Percentiles rank a stretch among this genome's conserved stretches.
phyloP scores from a whole-genome alignment of 1,140 invertebrate genomes.

The Proctacanthus coquilletti region DNA sequence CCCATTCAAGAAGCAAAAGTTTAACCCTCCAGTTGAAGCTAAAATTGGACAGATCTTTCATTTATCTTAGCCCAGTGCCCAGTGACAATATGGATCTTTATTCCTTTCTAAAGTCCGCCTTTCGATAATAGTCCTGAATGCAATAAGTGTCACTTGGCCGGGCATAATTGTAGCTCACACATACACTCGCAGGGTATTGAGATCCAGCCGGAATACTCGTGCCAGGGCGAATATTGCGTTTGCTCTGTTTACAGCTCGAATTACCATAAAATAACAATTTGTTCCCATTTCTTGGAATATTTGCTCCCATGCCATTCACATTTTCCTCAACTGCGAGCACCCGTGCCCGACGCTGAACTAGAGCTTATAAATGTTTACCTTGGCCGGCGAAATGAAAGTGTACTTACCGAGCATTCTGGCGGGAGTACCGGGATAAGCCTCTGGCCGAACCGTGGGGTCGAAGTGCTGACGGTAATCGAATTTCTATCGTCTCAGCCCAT shows the following conservation, averaged over 20 bases:
- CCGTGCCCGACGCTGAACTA: background rate
- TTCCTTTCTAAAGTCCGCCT: too few species aligned
- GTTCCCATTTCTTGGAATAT: background rate
- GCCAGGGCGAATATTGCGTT: background rate
- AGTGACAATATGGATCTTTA: too few species aligned
- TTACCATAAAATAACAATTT: constrained; percentile 1
- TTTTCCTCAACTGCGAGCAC: background rate
- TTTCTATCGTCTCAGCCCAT: too few species aligned
- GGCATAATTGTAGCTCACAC: too few species aligned
- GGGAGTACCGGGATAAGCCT: background rate
- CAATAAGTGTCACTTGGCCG: too few species aligned
- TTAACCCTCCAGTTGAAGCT: too few species aligned
- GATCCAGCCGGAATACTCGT: too few species aligned
- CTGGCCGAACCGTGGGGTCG: background rate
- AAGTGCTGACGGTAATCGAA: background rate
- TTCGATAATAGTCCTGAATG: too few species aligned
- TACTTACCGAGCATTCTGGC: background rate
- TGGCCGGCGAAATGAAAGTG: background rate
- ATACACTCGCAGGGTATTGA: too few species aligned
- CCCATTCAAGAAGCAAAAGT: too few species aligned
- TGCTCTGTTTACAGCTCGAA: background rate
- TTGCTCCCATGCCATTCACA: background rate
- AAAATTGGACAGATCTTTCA: too few species aligned
- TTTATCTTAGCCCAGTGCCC: too few species aligned
- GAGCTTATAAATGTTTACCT: background rate